Percentiles rank a stretch among this genome's conserved stretches.
phyloP scores from a whole-genome alignment of 2,888 invertebrate species.

The Brachynemurus nebulosus region DNA sequence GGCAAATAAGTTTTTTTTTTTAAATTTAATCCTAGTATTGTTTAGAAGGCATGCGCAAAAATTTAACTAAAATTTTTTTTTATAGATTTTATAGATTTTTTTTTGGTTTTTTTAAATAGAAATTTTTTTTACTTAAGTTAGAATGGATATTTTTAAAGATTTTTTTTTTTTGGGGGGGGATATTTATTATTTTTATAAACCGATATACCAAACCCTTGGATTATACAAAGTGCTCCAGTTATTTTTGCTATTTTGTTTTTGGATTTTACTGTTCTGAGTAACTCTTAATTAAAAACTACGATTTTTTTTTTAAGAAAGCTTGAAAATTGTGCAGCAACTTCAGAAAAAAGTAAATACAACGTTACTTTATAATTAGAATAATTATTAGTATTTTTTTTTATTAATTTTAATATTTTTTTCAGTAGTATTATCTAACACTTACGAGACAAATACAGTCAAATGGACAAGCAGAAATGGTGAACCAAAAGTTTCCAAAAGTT shows the following conservation, averaged over 20 bases:
- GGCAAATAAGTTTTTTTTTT: too few relatives aligned
- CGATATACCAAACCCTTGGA: slow-evolving; percentile 1
- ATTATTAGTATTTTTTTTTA: too few relatives aligned
- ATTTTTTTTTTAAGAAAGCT: slow-evolving; percentile 1
- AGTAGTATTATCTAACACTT: too few relatives aligned
- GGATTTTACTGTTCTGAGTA: too few relatives aligned
- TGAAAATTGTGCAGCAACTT: slow-evolving; percentile 1
- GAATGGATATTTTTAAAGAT: not conserved
- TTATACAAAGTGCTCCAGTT: not conserved
- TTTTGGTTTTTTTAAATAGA: not conserved
- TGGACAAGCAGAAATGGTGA: not conserved
- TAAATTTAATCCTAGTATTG: too few relatives aligned
- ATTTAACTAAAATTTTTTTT: not conserved
- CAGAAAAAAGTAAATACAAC: too few relatives aligned
- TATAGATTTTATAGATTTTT: not conserved
- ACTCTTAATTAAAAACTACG: too few relatives aligned
- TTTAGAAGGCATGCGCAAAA: slow-evolving; percentile 1
- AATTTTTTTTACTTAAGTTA: not conserved
- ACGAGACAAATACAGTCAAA: not conserved
- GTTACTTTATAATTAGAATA: too few relatives aligned
- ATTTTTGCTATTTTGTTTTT: not conserved
- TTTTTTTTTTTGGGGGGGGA: not conserved
- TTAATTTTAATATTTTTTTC: too few relatives aligned
- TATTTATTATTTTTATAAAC: not conserved
- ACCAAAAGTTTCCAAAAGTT: not conserved